Evolutionary conservation across 2,888 invertebrate genomes (phyloP), one percentile per base, ranked within the genome.

Genomic region (Argyra leucocephala): DNA sequence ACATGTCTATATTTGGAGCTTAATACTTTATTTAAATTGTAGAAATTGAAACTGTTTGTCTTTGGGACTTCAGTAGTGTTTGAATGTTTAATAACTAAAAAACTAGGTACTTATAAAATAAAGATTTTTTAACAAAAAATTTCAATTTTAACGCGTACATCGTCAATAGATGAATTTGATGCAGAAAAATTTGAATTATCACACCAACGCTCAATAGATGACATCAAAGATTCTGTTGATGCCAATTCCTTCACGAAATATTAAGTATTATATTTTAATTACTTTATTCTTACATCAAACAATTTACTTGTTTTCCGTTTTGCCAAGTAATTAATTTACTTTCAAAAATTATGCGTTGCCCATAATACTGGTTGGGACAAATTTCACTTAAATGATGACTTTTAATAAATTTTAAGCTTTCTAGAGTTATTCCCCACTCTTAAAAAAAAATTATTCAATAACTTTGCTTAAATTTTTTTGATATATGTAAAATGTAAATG

Each of bases 101-200:
- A 57, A 21, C 57, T 22, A 22, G 12, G 2, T 57, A 57, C 57
- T 22, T 57, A 10, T 22, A 18, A 57, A 57, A 22, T 57, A 22
- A 22, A 7, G 2, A 48, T 18, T 48, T 7, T 48, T 3, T 57
- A 3, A 22, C 21, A 22, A 9, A 57, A 57, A 57, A 9, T 21
- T 57, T 57, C 22, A 57, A n/a, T n/a, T n/a, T n/a, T n/a, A n/a
- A n/a, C n/a, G n/a, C 12, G 3, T 57, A 57, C 57, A 57, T 57
- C 26, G 26, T 26, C 57, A 22, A n/a, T 21, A 4, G 57, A 57
- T 57, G 57, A 57, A 21, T 57, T 57, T n/a, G 21, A 21, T 6
- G 57, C 57, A 5, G 57, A 57, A 57, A 57, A 57, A 57, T 57
- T 57, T 21, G 21, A 57, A 57, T 57, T 57, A 9, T 57, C 57